These are phyloP conservation scores for Eumeta japonica DNA, from an alignment of 1,140 invertebrate species.

Conservation along the genomic window DNA sequence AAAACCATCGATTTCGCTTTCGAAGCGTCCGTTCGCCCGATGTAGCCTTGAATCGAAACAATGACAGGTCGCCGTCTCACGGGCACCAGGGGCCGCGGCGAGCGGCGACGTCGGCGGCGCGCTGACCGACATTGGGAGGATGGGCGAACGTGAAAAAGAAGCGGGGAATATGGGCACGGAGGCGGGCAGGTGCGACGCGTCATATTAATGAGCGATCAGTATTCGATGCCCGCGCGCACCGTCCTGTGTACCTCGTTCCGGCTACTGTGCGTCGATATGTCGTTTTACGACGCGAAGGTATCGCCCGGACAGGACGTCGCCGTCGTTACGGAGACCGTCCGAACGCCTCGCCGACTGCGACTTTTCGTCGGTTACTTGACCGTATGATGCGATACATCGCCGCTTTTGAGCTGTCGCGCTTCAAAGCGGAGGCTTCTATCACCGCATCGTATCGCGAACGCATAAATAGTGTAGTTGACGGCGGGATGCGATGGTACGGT, in stretches of 20 bases:
- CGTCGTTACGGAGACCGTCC: slow-evolving; percentile 42
- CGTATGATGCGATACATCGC: too few relatives aligned
- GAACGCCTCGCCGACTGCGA: not conserved
- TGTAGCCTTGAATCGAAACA: slow-evolving; percentile 12
- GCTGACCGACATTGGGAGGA: slow-evolving; percentile 55
- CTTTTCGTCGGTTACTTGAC: not conserved
- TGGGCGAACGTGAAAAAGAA: slow-evolving; percentile 47
- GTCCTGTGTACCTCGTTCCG: slow-evolving; percentile 56
- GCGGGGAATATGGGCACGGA: slow-evolving; percentile 34
- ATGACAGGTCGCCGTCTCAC: slow-evolving; percentile 33
- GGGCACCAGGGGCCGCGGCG: slow-evolving; percentile 3
- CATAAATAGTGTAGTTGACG: slow-evolving; percentile 8
- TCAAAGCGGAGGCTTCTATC: too few relatives aligned
- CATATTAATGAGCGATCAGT: slow-evolving; percentile 56
- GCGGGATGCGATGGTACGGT: slow-evolving; percentile 25
- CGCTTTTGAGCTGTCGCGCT: not conserved
- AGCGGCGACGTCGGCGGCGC: slow-evolving; percentile 38
- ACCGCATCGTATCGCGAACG: slow-evolving; percentile 29
- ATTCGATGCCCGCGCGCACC: slow-evolving; percentile 46
- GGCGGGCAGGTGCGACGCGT: slow-evolving; percentile 49
- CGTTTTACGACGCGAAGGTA: slow-evolving; percentile 44
- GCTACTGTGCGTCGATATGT: slow-evolving; percentile 56
- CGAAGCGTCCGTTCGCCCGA: not conserved
- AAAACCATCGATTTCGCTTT: not conserved
- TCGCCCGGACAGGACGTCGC: slow-evolving; percentile 51